Base-by-base conservation (phyloP, 2,113 vertebrate genomes). In the Poecilia latipinna region DNA sequence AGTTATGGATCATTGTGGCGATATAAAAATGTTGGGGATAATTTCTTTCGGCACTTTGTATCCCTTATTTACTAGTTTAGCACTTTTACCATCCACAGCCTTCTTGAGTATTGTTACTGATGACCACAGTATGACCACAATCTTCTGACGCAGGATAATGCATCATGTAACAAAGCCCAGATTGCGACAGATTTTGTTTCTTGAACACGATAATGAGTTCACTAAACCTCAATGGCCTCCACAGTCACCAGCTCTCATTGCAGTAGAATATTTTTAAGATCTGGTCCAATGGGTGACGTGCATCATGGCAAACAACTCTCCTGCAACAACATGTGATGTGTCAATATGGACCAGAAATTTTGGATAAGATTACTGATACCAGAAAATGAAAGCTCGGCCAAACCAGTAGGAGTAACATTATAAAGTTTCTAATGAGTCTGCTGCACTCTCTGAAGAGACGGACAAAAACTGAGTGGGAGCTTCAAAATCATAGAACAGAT, bases 381-480 rank as follows among this genome's bases (percentile, higher is more conserved):
- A 57, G 24, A n/a, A n/a, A 24, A 57, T 7, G 10, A 57, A 57
- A 8, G 19, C 8, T 57, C 7, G 51, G 24, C 51, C 8, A 24
- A 57, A 22, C 8, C 6, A 54, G 2, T 10, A 17, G 44, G 44
- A 10, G 22, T 57, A 11, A 11, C 19, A 57, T 57, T n/a, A 72
- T 60, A 68, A 78, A 33, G 39, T 72, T 26, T 22, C 70, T 10
- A 60, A 60, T 75, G 65, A 66, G 35, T 67, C 29, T 70, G 60
- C 68, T 66, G 80, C 24, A 57, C 8, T 24, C 51, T n/a, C 19
- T n/a, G 22, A 57, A 57, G 39, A 80, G 61, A 80, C 33, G 37
- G 33, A 70, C 60, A 33, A 77, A 82, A 65, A 70, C 39, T 64
- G 22, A 81, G 65, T 35, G 48, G 71, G 67, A 67, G 54, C 61